Conservation (phyloP, 1,140 invertebrate species). For the Coptotermes formosanus region DNA sequence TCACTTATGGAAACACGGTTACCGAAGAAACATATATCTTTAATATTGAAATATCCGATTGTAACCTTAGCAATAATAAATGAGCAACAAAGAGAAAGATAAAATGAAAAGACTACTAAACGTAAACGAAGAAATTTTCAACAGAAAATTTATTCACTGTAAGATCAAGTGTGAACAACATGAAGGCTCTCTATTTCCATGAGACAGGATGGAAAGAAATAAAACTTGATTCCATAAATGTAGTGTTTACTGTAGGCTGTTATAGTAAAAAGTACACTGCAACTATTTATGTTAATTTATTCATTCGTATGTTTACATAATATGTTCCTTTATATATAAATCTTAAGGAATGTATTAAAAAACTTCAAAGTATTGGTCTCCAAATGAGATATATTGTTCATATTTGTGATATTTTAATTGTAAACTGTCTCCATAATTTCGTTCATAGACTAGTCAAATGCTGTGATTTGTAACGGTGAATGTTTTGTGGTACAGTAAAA, state of each 20-base stretch:
- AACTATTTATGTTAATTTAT: constrained; percentile 8
- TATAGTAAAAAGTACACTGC: background rate
- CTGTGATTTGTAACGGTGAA: constrained; percentile 14
- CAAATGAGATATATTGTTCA: background rate
- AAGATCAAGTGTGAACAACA: background rate
- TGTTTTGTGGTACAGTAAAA: background rate
- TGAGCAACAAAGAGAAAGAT: constrained; percentile 18
- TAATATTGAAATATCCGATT: background rate
- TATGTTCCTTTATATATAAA: background rate
- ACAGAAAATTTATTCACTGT: background rate
- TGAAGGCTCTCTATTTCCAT: background rate
- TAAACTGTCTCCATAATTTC: background rate
- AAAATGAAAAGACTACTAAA: background rate
- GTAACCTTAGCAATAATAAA: constrained; percentile 12
- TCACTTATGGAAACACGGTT: background rate
- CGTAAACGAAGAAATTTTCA: background rate
- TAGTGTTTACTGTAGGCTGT: background rate
- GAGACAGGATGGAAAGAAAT: background rate
- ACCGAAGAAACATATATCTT: background rate
- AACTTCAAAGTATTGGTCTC: background rate
- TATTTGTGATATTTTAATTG: background rate
- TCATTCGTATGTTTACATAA: background rate
- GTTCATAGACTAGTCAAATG: constrained; percentile 7
- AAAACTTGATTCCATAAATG: background rate
- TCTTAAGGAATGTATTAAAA: background rate